Conservation (phyloP, 2,888 invertebrate species). For the Cinara cedri region DNA sequence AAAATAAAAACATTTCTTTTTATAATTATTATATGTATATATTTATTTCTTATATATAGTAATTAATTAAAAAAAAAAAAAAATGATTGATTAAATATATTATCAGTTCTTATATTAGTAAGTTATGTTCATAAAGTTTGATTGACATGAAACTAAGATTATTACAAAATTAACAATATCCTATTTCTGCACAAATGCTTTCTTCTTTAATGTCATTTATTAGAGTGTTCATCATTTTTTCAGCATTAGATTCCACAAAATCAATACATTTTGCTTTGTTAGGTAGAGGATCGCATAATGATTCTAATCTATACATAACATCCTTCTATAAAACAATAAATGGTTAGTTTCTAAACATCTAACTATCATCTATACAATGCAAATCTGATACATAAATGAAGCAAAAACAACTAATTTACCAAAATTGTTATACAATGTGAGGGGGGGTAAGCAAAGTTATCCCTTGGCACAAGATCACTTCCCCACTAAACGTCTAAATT, state of each 20-base stretch:
- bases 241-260: constrained; percentile 10
- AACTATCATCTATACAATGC: too few relatives aligned
- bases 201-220: constrained; percentile 26
- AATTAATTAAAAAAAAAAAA: not conserved
- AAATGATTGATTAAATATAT: not conserved
- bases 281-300: constrained; percentile 23
- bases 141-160: not conserved
- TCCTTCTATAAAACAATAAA: not conserved
- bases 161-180: constrained; percentile 23
- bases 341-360: too few relatives aligned
- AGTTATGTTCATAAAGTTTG: not conserved
- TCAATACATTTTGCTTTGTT: constrained; percentile 11
- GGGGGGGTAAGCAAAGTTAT: too few relatives aligned
- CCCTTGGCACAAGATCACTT: too few relatives aligned
- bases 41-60: not conserved
- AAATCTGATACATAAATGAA: too few relatives aligned
- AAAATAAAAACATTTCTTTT: constrained; percentile 49
- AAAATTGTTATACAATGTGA: too few relatives aligned
- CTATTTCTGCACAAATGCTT: constrained; percentile 26
- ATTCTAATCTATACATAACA: constrained; percentile 24
- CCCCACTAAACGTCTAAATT: too few relatives aligned
- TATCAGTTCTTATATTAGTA: constrained; percentile 16
- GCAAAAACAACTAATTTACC: too few relatives aligned
- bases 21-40: constrained; percentile 23
- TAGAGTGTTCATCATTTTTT: constrained; percentile 18